These are phyloP conservation scores for Scelioninae gen. 2 DNA, from an alignment of 2,888 invertebrate genomes.

Conservation along the genomic window DNA sequence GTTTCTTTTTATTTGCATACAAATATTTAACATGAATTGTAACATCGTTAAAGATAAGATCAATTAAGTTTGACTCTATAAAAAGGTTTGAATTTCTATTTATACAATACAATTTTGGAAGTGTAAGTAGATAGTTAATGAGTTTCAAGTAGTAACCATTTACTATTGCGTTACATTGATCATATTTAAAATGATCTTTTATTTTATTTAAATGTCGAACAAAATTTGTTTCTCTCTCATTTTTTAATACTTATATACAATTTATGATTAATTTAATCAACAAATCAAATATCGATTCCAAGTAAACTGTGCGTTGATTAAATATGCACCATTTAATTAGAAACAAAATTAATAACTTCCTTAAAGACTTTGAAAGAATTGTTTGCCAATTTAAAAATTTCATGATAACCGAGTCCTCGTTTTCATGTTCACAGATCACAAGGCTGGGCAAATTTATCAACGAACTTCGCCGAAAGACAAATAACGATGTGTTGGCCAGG, in stretches of 20 bases:
- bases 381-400: no score
- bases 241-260: no score
- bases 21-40: not conserved
- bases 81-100: constrained; percentile 36
- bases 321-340: no score
- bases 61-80: constrained; percentile 27
- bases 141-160: not conserved
- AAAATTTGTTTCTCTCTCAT: no score
- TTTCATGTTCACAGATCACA: constrained; percentile 89
- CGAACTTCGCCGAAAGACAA: constrained; percentile 90
- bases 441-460: constrained; percentile 95
- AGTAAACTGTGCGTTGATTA: no score
- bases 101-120: constrained; percentile 19
- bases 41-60: constrained; percentile 2
- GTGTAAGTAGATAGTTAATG: constrained; percentile 4
- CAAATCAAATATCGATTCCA: no score
- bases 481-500: constrained; percentile 88
- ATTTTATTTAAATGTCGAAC: not conserved
- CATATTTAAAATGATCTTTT: not conserved
- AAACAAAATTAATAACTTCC: no score
- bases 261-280: no score
- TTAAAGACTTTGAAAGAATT: no score
- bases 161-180: no score
- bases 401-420: no score
- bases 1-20: constrained; percentile 1